phyloP scores from a whole-genome alignment of 2,888 invertebrate genomes.

The Mycalesis mineus region DNA sequence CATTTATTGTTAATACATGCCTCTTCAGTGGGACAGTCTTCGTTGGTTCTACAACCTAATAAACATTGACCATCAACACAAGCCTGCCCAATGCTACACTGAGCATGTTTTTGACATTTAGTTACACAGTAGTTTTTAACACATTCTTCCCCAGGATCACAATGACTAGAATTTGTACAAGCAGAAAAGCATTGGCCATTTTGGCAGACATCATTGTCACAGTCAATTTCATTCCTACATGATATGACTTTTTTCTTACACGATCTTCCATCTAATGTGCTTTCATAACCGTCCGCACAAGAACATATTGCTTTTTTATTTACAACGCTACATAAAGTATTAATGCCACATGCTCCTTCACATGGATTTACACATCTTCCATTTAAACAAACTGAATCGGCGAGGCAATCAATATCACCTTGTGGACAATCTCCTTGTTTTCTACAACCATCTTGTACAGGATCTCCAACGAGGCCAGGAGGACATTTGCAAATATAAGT shows the following conservation, averaged over 20 bases:
- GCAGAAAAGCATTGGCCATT: constrained; percentile 91
- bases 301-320: constrained; percentile 87
- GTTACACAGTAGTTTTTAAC: constrained; percentile 86
- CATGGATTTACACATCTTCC: constrained; percentile 89
- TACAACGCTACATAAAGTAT: constrained; percentile 88
- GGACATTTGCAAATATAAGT: constrained; percentile 90
- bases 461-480: constrained; percentile 86
- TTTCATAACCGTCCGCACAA: constrained; percentile 87
- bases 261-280: constrained; percentile 76
- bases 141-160: constrained; percentile 88
- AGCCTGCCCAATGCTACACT: constrained; percentile 88
- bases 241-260: constrained; percentile 84
- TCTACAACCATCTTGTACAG: constrained; percentile 85
- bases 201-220: constrained; percentile 87
- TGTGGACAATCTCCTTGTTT: constrained; percentile 86
- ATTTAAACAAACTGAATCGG: constrained; percentile 83
- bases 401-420: constrained; percentile 86
- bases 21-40: constrained; percentile 85
- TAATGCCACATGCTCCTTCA: constrained; percentile 87
- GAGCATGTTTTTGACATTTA: constrained; percentile 88
- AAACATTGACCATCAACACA: constrained; percentile 88
- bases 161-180: constrained; percentile 86
- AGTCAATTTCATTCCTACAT: constrained; percentile 85
- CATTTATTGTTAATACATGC: constrained; percentile 92
- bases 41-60: constrained; percentile 90